Conservation (phyloP, 2,797 vertebrate genomes). For the Oceanodroma leucorhoa region DNA sequence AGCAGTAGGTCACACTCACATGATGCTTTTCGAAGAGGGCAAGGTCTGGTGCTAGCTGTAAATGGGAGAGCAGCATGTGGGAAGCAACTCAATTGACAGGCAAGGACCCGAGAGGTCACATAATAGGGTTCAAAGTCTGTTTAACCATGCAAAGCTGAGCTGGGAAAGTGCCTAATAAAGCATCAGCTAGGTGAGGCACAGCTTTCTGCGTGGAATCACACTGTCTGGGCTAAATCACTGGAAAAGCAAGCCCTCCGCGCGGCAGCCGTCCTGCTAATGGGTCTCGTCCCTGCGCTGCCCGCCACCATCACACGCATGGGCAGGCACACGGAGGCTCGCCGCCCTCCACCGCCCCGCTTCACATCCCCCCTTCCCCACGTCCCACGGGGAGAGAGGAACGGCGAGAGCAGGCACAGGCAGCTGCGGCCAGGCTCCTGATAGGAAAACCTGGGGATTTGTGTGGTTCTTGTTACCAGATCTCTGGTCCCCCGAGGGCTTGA, state of each 20-base stretch:
- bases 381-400: fast-evolving
- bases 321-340: fast-evolving
- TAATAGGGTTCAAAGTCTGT: constrained; percentile 46
- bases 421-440: background rate
- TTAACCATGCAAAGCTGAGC: background rate
- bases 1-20: constrained; percentile 8
- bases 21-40: background rate
- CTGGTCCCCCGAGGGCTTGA: background rate
- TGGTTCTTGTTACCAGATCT: background rate
- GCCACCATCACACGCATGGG: background rate
- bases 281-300: fast-evolving
- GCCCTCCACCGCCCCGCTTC: fast-evolving
- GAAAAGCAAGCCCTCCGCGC: background rate
- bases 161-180: background rate
- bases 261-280: background rate
- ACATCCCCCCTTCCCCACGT: background rate
- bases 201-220: background rate
- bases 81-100: constrained; percentile 34
- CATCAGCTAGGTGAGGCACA: background rate
- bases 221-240: background rate
- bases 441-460: background rate
- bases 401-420: background rate
- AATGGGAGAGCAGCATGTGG: constrained; percentile 22
- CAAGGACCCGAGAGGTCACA: background rate
- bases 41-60: constrained; percentile 14